Evolutionary conservation across 2,888 invertebrate genomes (phyloP), one percentile per base, ranked within the genome.

Genomic region (Arge pagana): DNA sequence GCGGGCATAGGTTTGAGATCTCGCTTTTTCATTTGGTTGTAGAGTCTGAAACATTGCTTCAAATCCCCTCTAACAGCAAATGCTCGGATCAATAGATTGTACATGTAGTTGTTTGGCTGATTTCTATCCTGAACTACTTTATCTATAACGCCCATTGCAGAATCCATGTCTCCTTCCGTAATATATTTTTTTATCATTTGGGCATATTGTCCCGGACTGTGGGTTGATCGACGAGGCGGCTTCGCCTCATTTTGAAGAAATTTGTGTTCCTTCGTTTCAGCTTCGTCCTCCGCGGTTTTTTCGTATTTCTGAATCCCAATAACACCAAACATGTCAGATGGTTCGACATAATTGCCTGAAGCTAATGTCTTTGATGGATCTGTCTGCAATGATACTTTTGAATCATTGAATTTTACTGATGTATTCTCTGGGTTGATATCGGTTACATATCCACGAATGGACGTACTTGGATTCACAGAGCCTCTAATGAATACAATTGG

Each of bases 11-110:
- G 85, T 58, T 80, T 79, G 0, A 93, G 71, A 0, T 83, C 86
- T 33, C 87, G 79, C 67, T 85, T 84, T 66, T 89, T 91, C 91
- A 96, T 91, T 72, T 88, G 83, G 65, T 87, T 89, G 66, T 83
- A 95, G 1, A 96, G 79, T 61, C 84, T 83, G 70, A 94, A 95
- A 1, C 93, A 93, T 77, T 90, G 92, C 64, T 89, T 86, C 2
- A 92, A 85, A 66, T 92, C 90, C 0, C 96, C 96, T 1, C 86
- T 87, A 63, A 85, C 79, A 2, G 91, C 94, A 76, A 91, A 91
- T 6, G 85, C 90, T 53, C 87, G 85, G 54, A 97, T 87, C n/a
- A 96, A 75, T 50, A 92, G 79, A 69, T 88, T 89, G 70, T 87
- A 96, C 63, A 91, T 87, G 69, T 90, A 91, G 58, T 81, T 82